phyloP scores from a whole-genome alignment of 1,140 invertebrate species.

The Formica selysi region DNA sequence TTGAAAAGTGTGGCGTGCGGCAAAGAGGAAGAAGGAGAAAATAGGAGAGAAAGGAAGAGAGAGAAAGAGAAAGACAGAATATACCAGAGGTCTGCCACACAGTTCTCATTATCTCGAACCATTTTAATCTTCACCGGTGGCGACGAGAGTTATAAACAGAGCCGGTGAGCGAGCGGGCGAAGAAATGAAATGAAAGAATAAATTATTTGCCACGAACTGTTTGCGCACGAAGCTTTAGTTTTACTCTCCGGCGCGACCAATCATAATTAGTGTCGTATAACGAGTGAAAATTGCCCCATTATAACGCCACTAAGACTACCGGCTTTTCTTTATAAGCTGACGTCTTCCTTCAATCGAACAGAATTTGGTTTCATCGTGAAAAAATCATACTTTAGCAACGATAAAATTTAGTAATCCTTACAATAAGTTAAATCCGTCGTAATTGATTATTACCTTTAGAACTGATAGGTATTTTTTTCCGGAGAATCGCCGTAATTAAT shows the following conservation, averaged over 20 bases:
- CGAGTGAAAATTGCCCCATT: slow-evolving; percentile 37
- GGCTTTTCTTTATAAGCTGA: neutral
- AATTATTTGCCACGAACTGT: slow-evolving; percentile 72
- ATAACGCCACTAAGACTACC: slow-evolving; percentile 11
- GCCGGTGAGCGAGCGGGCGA: slow-evolving; percentile 54
- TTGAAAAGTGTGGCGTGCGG: neutral
- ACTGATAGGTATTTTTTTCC: slow-evolving; percentile 26
- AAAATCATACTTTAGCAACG: neutral
- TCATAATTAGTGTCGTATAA: slow-evolving; percentile 63
- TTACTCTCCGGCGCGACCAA: slow-evolving; percentile 36
- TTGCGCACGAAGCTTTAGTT: slow-evolving; percentile 55
- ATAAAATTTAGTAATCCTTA: neutral
- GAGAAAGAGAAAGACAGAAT: slow-evolving; percentile 23
- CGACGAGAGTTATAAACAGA: slow-evolving; percentile 77
- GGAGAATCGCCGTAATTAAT: slow-evolving; percentile 1
- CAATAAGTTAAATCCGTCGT: slow-evolving; percentile 6
- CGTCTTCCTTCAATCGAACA: slow-evolving; percentile 4
- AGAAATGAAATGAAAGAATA: slow-evolving; percentile 79
- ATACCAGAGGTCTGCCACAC: slow-evolving; percentile 61
- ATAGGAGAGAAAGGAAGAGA: slow-evolving; percentile 19
- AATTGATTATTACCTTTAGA: slow-evolving; percentile 30
- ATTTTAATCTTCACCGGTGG: slow-evolving; percentile 78
- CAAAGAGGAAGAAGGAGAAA: slow-evolving; percentile 44
- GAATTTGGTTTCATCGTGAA: neutral
- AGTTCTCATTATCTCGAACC: slow-evolving; percentile 79